Evolutionary conservation across 2,888 invertebrate species (phyloP), one percentile per base, ranked within the genome.

Genomic region (Hypomecis atomaria): DNA sequence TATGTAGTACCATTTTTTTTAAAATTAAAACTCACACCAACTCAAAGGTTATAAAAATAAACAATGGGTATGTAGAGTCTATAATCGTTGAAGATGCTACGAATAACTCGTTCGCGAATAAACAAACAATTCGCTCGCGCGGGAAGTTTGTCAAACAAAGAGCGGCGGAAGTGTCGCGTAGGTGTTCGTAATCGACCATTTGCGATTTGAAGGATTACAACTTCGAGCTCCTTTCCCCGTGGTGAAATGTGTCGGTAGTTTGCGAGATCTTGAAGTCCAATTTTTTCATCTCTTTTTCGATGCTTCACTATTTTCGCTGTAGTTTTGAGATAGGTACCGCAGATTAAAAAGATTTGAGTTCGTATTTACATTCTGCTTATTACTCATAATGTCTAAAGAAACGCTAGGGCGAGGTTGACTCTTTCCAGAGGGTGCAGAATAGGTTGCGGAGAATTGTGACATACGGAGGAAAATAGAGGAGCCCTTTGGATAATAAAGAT

Each of bases 81-180:
- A 49, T 53, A 47, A 60, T 47, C 57, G 56, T 60, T 55, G 33
- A 48, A 56, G 47, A 47, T 33, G 55, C 45, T 38, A 36, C 47
- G 59, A 52, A 60, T 65, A 65, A 65, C 65, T 65, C 65, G 49
- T 65, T 60, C 43, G 56, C 56, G 65, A 71, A 71, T 71, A 71
- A 73, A 72, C 70, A 76, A 75, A 72, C 71, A 62, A 72, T 71
- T 53, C 67, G 58, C 37, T 62, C 67, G 62, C 60, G 65, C 70
- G 73, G 72, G 75, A 77, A 76, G 75, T 78, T 77, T 71, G 75
- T 72, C 77, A 76, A 74, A 77, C 76, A 76, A 74, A 77, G 75
- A 76, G 75, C 71, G 68, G 65, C 59, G 71, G 59, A 74, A 69
- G 69, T 67, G 55, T 40, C 57, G 62, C 60, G 55, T 49, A 53